Base-by-base conservation (phyloP, 2,113 vertebrate genomes). In the Pteruthius melanotis region DNA sequence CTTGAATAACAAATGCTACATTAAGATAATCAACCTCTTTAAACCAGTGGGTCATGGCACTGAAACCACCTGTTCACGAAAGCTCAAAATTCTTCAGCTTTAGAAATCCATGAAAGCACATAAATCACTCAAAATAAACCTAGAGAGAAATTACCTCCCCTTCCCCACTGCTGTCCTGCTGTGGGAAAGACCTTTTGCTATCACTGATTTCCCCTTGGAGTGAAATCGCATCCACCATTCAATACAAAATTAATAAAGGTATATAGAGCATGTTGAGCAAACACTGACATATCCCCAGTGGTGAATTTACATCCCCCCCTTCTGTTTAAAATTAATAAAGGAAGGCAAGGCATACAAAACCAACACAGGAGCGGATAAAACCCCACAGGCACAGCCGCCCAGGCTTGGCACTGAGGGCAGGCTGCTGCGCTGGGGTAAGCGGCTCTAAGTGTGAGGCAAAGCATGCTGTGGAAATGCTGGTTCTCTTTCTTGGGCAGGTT, bases 161-260 rank as follows among this genome's bases (percentile, higher is more conserved):
- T 83, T 95, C 45, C 57, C 45, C 59, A 49, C 39, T 49, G 53
- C 66, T 92, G 50, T 59, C 50, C 63, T 95, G 79, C 63, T 88
- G 50, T 92, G 92, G 90, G 71, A 86, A 93, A 82, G 71, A 57
- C 82, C 88, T 97, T 94, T 88, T 7, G 10, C 79, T 90, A 21
- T 76, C 63, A 52, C n/a, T 17, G 21, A 71, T 94, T 90, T 85
- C 64, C 50, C 85, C 40, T 30, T 0, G 26, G 92, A 77, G 75
- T 86, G 90, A 88, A 94, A 95, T 77, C 63, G 6, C 85, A 95
- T 94, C 59, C 83, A 57, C 75, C 50, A 93, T 74, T 76, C 92
- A 90, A 94, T 95, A 88, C 86, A 94, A 95, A 96, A 96, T 95
- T 97, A 95, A 96, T 96, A 94, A 95, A 95, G 83, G 86, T 92